Percentiles rank a stretch among this genome's conserved stretches.
These are phyloP conservation scores for Chaetops frenatus DNA, from an alignment of 2,113 vertebrate species.

Conservation along the genomic window DNA sequence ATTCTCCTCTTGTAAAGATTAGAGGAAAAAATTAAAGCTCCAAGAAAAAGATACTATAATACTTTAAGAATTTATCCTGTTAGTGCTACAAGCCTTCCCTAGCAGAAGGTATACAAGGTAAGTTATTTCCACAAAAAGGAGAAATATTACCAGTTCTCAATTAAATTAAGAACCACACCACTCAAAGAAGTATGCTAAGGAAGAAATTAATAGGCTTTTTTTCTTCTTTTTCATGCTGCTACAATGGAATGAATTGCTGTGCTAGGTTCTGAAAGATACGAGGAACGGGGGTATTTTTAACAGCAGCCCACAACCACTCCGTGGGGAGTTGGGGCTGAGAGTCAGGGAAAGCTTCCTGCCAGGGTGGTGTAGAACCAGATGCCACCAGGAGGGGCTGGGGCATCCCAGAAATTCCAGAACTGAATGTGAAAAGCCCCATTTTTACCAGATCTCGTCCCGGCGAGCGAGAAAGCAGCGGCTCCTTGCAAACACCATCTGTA, in stretches of 20 bases:
- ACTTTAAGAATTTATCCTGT: neutral
- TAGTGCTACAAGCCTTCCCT: neutral
- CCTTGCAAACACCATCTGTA: neutral
- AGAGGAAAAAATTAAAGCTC: neutral
- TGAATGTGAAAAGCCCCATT: neutral
- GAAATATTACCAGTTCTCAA: neutral
- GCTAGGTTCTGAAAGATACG: neutral
- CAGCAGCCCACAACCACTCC: neutral
- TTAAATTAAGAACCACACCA: too few species aligned
- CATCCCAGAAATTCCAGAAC: neutral
- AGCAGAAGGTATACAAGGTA: neutral
- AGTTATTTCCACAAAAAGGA: neutral
- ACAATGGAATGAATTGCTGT: neutral
- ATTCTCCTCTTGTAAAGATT: neutral
- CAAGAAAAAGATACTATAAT: neutral
- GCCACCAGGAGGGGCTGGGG: neutral
- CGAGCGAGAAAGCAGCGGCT: rapidly evolving
- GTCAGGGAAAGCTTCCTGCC: neutral
- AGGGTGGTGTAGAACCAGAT: rapidly evolving
- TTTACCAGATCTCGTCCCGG: rapidly evolving
- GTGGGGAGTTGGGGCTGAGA: neutral
- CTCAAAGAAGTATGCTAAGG: neutral
- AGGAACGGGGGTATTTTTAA: neutral
- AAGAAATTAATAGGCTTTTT: neutral
- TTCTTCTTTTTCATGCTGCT: neutral